Evolutionary conservation across 53 echinoderm and acorn worm genomes (phyloP), one percentile per base, ranked within the genome.

Genomic region (Crossaster papposus): DNA sequence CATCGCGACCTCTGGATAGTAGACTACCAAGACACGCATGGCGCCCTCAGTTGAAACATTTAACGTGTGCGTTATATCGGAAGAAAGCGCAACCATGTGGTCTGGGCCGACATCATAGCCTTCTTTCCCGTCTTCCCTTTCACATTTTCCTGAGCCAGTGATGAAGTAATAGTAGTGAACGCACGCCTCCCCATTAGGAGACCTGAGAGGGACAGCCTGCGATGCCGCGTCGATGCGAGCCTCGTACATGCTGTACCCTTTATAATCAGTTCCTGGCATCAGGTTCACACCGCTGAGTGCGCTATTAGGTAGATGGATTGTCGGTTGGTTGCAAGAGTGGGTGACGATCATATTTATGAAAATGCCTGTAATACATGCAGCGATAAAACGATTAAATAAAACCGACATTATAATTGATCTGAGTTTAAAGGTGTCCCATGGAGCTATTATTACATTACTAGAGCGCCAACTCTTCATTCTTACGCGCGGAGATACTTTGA

Each of bases 111-210:
- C 58, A 24, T 80, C 55, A 33, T 80, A 80, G 14, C n/a, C 54
- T 29, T 58, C 58, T 24, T 82, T 82, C 23, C 20, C 26, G 5
- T 77, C 83, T 62, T 20, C 54, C 35, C 38, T 23, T 28, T 77
- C 20, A 30, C 65, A 65, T 24, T 29, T 65, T 1, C 90, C 90
- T 15, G 55, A 14, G 37, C 90, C 90, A 15, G 38, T 63, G 44
- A 90, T 83, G 30, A 83, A 76, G 62, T 90, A 90, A 29, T 90
- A 90, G 26, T 73, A 76, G 53, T 90, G 90, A 54, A 54, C 77
- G 32, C 44, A 77, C 11, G 31, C 26, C 32, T 53, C 8, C 5
- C 50, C 75, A 8, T 70, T 55, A 0, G 90, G 82, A 22, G 90
- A 72, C 34, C 31, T 50, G 5, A 90, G 77, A 17, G 50, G 5